Percentiles rank a stretch among this genome's conserved stretches.
Conservation (phyloP, 2,113 vertebrate species). For the Electrona antarctica region DNA sequence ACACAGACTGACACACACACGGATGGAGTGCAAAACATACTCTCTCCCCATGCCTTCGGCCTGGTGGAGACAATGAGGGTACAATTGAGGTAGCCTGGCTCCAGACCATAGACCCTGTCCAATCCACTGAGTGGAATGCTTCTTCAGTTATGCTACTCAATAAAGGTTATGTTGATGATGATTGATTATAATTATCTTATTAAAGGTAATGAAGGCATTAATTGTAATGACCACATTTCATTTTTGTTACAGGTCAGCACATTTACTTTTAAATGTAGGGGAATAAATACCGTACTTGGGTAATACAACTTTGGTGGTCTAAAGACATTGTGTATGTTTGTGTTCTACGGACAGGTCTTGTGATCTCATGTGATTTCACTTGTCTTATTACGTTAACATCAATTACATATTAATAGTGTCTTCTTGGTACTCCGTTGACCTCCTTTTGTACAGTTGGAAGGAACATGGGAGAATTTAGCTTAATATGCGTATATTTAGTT, state of each 20-base stretch:
- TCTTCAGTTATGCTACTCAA: too few species aligned
- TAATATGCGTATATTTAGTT: conserved; percentile 49
- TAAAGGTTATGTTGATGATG: too few species aligned
- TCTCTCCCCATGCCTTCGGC: too few species aligned
- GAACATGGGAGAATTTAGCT: conserved; percentile 50
- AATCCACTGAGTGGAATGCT: too few species aligned
- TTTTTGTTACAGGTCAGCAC: background rate
- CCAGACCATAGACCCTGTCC: too few species aligned
- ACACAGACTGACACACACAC: too few species aligned
- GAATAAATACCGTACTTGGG: background rate
- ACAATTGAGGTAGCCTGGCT: too few species aligned
- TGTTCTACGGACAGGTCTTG: conserved; percentile 32
- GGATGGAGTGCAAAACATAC: too few species aligned
- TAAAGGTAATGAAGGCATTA: background rate
- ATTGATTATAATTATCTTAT: background rate
- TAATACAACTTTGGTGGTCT: background rate
- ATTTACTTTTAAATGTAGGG: background rate
- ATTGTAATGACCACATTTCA: background rate
- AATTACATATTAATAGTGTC: conserved; percentile 26
- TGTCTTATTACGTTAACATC: conserved; percentile 44
- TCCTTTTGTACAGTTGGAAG: conserved; percentile 25
- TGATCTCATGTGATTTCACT: conserved; percentile 42
- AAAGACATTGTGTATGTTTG: conserved; percentile 18
- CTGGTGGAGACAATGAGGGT: too few species aligned
- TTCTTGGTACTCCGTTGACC: conserved; percentile 27